Conservation (phyloP, 2,113 vertebrate species). For the Epinephelus moara region DNA sequence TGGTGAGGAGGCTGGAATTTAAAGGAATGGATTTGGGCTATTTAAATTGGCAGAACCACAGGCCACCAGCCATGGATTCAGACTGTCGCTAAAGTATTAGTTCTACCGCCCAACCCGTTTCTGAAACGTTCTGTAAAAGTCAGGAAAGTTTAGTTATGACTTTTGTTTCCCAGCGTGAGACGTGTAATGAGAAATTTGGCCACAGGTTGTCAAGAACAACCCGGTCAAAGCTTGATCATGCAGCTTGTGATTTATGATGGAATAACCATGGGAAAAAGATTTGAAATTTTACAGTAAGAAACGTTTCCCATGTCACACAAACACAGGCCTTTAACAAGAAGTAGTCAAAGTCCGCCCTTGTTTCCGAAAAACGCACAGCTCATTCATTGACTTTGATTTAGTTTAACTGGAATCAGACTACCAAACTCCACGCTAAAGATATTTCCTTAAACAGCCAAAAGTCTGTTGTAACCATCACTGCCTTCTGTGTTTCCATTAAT, state of each 20-base stretch:
- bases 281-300: conserved; percentile 7
- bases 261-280: not conserved
- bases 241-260: not conserved
- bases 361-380: conserved; percentile 11
- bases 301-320: not conserved
- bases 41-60: not conserved
- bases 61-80: not conserved
- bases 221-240: not conserved
- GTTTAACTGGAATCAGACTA: conserved; percentile 47
- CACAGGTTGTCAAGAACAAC: not conserved
- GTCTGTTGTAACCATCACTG: conserved; percentile 24
- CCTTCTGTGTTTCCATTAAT: conserved; percentile 63
- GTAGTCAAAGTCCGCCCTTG: conserved; percentile 17
- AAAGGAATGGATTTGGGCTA: not conserved
- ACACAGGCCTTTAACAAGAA: conserved; percentile 10
- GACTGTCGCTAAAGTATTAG: not conserved
- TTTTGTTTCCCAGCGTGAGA: not conserved
- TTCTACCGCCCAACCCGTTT: not conserved
- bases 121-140: not conserved
- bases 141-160: not conserved
- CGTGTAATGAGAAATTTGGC: not conserved
- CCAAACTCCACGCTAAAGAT: conserved; percentile 22
- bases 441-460: conserved; percentile 37
- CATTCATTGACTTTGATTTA: conserved; percentile 34
- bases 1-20: not conserved